Conservation (phyloP, 2,888 invertebrate species). For the Zeuzera pyrina region DNA sequence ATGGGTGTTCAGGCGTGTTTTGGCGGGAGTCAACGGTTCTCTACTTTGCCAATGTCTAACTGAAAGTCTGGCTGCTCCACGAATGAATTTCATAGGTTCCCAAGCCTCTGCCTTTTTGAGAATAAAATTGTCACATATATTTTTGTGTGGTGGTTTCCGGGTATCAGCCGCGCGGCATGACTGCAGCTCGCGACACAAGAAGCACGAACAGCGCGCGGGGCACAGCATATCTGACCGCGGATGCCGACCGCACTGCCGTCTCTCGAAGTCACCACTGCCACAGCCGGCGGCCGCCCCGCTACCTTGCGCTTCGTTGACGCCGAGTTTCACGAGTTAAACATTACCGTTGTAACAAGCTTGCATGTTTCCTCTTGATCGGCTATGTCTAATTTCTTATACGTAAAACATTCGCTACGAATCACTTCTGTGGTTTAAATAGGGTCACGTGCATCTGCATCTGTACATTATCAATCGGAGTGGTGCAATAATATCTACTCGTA, state of each 20-base stretch:
- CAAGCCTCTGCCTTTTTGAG: slow-evolving; percentile 68
- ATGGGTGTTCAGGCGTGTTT: slow-evolving; percentile 46
- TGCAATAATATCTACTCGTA: slow-evolving; percentile 13
- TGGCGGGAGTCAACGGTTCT: slow-evolving; percentile 55
- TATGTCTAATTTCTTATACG: too few relatives aligned
- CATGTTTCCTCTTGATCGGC: slow-evolving; percentile 13
- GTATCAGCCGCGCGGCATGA: slow-evolving; percentile 72
- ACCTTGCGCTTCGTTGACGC: slow-evolving; percentile 29
- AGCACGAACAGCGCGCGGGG: slow-evolving; percentile 81
- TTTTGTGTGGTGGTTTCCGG: slow-evolving; percentile 52
- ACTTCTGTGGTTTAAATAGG: slow-evolving; percentile 11
- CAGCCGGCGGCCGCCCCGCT: slow-evolving; percentile 33
- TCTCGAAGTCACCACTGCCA: slow-evolving; percentile 10
- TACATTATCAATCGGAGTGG: too few relatives aligned
- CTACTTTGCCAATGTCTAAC: slow-evolving; percentile 69
- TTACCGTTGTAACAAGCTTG: slow-evolving; percentile 38
- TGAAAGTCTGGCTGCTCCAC: slow-evolving; percentile 64
- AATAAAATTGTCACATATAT: slow-evolving; percentile 69
- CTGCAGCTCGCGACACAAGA: slow-evolving; percentile 81
- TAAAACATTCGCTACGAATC: slow-evolving; percentile 8
- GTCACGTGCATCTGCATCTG: slow-evolving; percentile 3
- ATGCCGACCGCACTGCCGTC: slow-evolving; percentile 53
- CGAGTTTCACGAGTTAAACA: slow-evolving; percentile 46
- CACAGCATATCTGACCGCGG: slow-evolving; percentile 75
- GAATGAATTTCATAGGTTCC: slow-evolving; percentile 63